A percentile compares a stretch with the other conserved stretches of the same genome.
phyloP scores from a whole-genome alignment of 2,888 invertebrate genomes.

The Hydropsyche betteni region DNA sequence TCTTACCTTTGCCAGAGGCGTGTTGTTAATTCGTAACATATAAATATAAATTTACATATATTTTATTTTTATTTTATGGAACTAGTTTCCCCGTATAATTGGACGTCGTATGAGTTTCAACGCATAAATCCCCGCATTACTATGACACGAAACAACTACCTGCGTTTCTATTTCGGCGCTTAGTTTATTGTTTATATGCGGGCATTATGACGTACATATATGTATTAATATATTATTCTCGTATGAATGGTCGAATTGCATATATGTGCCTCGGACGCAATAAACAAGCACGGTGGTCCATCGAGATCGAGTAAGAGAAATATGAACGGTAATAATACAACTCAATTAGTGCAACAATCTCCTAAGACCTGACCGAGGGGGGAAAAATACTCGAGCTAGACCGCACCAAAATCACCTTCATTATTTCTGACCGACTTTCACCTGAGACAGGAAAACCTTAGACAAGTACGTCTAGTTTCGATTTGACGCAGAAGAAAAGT shows the following conservation, averaged over 20 bases:
- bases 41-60: too few species aligned
- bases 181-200: constrained; percentile 11
- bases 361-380: constrained; percentile 2
- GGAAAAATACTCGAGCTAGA: constrained; percentile 3
- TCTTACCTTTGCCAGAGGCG: too few species aligned
- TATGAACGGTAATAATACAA: constrained; percentile 31
- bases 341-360: constrained; percentile 32
- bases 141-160: constrained; percentile 28
- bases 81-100: constrained; percentile 1
- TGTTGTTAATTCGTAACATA: too few species aligned
- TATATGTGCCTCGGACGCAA: constrained; percentile 10
- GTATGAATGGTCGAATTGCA: not conserved
- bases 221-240: too few species aligned
- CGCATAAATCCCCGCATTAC: constrained; percentile 26
- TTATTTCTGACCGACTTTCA: constrained; percentile 33
- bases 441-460: constrained; percentile 17
- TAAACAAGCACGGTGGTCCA: constrained; percentile 27
- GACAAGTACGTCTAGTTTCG: too few species aligned
- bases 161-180: constrained; percentile 19
- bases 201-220: not conserved
- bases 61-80: too few species aligned
- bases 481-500: too few species aligned
- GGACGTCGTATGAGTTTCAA: constrained; percentile 10
- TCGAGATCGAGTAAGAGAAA: constrained; percentile 5
- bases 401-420: constrained; percentile 24